Base-by-base conservation (phyloP, 2,888 invertebrate species). In the Lycocerus yunnanus region DNA sequence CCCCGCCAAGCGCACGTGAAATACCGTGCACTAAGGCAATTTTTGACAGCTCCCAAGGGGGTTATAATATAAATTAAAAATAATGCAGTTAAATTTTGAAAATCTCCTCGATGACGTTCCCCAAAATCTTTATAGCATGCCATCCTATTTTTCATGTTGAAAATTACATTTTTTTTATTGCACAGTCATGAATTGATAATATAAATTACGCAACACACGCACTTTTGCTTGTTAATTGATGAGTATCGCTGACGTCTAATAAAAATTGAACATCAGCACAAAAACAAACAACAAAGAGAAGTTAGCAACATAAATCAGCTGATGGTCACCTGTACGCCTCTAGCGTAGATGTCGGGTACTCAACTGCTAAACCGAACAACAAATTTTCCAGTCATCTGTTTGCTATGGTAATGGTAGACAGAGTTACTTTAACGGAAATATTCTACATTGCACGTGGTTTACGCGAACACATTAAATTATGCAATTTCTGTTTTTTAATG, bases 1-100 rank as follows among this genome's bases (percentile, higher is more conserved):
- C 93, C 94, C 93, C 93, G 93, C 93, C 93, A 88, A 89, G 93
- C 90, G 92, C 92, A 91, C 92, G 92, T 94, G 94, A 92, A 94
- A 94, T 91, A 93, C 90, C 92, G 93, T 92, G 92, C 92, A 90
- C 93, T 90, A 91, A 89, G 93, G 93, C 94, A 94, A 94, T 94
- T 94, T 94, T 94, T 95, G 93, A 87, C 91, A 90, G 92, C 91
- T 90, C 87, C 79, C 77, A 76, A 80, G 82, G 81, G 81, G 81
- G 80, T 77, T 75, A 68, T 75, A 24, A 13, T 18, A n/a, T 11
- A 16, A 69, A 61, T 21, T 14, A 68, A 68, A 59, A 61, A 27
- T 27, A 27, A 27, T 18, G n/a, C n/a, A n/a, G n/a, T n/a, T n/a
- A n/a, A n/a, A n/a, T n/a, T n/a, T n/a, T n/a, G n/a, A n/a, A n/a